Percentiles rank a stretch among this genome's conserved stretches.
These are phyloP conservation scores for Lates japonicus DNA, from an alignment of 2,797 vertebrate genomes.

Conservation along the genomic window DNA sequence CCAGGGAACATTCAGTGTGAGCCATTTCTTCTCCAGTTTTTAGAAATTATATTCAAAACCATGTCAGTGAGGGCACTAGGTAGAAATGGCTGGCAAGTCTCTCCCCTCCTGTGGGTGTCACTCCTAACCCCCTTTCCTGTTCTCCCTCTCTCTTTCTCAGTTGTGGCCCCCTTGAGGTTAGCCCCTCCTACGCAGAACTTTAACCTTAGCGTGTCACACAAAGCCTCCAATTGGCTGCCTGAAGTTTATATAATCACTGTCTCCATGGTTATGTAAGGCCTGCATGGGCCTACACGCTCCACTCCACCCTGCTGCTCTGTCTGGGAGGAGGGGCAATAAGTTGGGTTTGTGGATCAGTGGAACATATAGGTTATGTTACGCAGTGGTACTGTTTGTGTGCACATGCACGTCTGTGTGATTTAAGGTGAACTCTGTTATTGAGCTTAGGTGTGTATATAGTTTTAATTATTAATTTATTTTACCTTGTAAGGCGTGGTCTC, in stretches of 20 bases:
- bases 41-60: constrained; percentile 12
- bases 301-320: constrained; percentile 50
- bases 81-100: constrained; percentile 6
- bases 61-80: constrained; percentile 27
- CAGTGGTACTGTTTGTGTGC: constrained; percentile 1
- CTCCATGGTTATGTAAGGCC: constrained; percentile 78
- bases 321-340: constrained; percentile 56
- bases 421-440: background rate
- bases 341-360: constrained; percentile 81
- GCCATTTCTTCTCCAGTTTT: constrained; percentile 13
- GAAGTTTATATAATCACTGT: constrained; percentile 77
- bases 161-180: constrained; percentile 5
- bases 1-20: constrained; percentile 4
- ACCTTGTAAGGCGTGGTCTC: background rate
- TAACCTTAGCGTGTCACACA: constrained; percentile 53
- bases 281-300: constrained; percentile 69
- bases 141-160: background rate
- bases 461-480: background rate
- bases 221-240: constrained; percentile 69
- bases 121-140: constrained; percentile 25
- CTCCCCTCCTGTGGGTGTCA: background rate
- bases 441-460: background rate
- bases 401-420: constrained; percentile 9
- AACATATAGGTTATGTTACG: constrained; percentile 70
- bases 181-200: constrained; percentile 62